These are phyloP conservation scores for Gulo gulo DNA, from an alignment of 2,113 vertebrate genomes.

Conservation along the genomic window DNA sequence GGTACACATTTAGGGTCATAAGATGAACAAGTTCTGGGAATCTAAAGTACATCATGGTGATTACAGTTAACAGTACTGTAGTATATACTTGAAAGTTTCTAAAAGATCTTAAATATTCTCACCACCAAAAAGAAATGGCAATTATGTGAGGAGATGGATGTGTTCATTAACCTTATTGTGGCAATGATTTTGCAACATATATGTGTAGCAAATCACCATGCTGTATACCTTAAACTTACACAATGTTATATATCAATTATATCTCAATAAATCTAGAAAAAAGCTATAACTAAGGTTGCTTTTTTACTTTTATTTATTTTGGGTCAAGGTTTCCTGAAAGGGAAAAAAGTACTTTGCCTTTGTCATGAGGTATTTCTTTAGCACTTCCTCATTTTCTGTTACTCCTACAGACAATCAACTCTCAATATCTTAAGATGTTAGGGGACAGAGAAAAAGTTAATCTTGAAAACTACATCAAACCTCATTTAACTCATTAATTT, in stretches of 20 bases:
- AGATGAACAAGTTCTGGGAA: neutral
- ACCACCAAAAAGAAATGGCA: neutral
- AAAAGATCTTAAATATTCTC: neutral
- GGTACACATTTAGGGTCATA: neutral
- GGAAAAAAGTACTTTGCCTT: neutral
- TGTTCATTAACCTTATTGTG: neutral
- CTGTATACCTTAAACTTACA: neutral
- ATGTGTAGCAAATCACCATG: neutral
- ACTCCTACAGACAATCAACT: neutral
- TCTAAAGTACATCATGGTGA: neutral
- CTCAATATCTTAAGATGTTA: neutral
- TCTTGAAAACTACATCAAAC: neutral
- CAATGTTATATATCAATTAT: neutral
- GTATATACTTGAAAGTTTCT: neutral
- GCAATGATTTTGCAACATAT: neutral
- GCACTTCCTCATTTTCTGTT: neutral
- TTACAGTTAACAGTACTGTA: neutral
- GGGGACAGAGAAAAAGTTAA: neutral
- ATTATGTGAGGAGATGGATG: neutral
- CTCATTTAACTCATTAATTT: neutral
- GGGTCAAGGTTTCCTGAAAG: neutral
- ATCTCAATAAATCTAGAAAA: neutral
- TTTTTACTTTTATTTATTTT: conserved; percentile 33
- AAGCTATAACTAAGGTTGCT: neutral
- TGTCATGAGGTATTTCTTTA: neutral